These are phyloP conservation scores for Miltochrista miniata DNA, from an alignment of 2,888 invertebrate genomes.

Conservation along the genomic window DNA sequence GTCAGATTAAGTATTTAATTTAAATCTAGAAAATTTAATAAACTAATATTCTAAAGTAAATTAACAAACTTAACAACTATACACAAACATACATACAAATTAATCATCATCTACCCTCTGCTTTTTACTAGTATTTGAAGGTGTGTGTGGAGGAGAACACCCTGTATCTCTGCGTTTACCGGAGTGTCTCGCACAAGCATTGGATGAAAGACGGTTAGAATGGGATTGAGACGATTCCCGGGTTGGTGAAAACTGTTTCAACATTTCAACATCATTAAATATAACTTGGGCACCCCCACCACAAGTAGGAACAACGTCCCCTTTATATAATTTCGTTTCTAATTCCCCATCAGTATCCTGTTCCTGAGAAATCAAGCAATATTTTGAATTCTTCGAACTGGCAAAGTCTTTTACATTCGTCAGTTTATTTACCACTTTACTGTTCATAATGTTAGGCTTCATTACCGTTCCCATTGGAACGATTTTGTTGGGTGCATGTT, in stretches of 20 bases:
- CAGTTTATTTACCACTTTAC: conserved; percentile 93
- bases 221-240: conserved; percentile 45
- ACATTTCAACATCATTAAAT: conserved; percentile 96
- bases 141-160: conserved; percentile 70
- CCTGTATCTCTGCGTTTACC: conserved; percentile 70
- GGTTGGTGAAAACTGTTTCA: conserved; percentile 91
- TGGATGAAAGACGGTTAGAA: conserved; percentile 53
- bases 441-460: conserved; percentile 92
- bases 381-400: conserved; percentile 89
- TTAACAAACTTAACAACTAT: conserved; percentile 13
- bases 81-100: conserved; percentile 11
- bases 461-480: conserved; percentile 94
- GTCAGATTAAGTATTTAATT: no score
- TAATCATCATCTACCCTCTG: conserved; percentile 70
- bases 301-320: conserved; percentile 95
- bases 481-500: conserved; percentile 92
- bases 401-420: conserved; percentile 91
- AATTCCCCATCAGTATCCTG: conserved; percentile 96
- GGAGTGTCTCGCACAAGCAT: conserved; percentile 69
- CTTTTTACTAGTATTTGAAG: conserved; percentile 75
- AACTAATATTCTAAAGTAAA: background rate
- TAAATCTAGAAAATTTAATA: background rate
- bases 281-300: conserved; percentile 98
- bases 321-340: conserved; percentile 97
- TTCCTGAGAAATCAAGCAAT: conserved; percentile 96